Base-by-base conservation (phyloP, 1,140 invertebrate genomes). In the Drosophila paulistorum region DNA sequence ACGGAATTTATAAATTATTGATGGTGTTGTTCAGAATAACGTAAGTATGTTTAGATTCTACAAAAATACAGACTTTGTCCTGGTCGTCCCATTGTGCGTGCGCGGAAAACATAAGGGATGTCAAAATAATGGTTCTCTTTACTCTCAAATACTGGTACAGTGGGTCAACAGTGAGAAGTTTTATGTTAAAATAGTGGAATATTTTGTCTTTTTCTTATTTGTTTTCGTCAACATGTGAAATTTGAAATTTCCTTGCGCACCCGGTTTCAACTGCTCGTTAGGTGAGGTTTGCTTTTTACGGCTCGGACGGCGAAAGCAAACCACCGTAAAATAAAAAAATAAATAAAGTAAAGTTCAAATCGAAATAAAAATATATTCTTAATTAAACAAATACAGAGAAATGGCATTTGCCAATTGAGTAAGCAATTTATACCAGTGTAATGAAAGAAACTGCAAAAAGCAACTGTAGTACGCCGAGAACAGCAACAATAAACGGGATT, bases 251-350 rank as follows among this genome's bases (percentile, higher is more conserved):
- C 10, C 11, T 39, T 39, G 37, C 37, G 37, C 37, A 79, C 70
- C 77, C 65, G 77, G 68, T 79, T 79, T 77, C 74, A 79, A 77
- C 73, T 79, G 74, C 74, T 77, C 77, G 77, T 74, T 77, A 77
- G 74, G 77, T 79, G 70, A 79, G 77, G 77, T 79, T 79, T 73
- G 57, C 57, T 59, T 17, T 68, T 76, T 48, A 55, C 42, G 54
- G 55, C 63, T 64, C 62, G 65, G 62, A 61, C 70, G 65, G 72
- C 68, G 70, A 71, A 30, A 45, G 55, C 63, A 45, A 51, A 54
- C 54, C 35, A 65, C 48, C 54, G 30, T n/a, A 30, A 33, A 65
- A 30, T 30, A 33, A 65, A 35, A 57, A 54, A 57, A 14, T 39
- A 41, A 68, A 59, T 67, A 33, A 60, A 66, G 61, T 68, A 61